Evolutionary conservation across 53 echinoderm and acorn worm genomes (phyloP).

Genomic region (Holothuria scabra): DNA sequence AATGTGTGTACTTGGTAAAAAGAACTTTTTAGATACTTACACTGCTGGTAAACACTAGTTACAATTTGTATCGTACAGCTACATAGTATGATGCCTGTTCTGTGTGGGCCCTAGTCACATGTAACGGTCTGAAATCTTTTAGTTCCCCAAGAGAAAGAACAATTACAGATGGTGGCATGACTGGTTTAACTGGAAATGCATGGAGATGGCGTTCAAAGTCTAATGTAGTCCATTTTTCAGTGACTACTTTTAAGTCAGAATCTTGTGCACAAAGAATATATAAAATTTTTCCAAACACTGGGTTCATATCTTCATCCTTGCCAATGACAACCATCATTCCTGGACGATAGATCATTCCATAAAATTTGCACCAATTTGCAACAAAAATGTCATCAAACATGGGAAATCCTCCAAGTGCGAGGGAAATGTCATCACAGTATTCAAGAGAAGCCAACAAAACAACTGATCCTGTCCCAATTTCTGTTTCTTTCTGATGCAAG

Average conservation of each 20-base stretch:
- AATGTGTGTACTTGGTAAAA: not conserved
- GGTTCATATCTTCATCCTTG: conserved; percentile 48
- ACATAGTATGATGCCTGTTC: conserved; percentile 47
- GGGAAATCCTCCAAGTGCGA: conserved; percentile 6
- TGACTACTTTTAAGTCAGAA: conserved; percentile 29
- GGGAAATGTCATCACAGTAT: conserved; percentile 28
- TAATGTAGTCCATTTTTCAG: conserved; percentile 37
- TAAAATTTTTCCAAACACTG: conserved; percentile 38
- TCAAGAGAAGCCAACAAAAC: conserved; percentile 26
- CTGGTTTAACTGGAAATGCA: conserved; percentile 46
- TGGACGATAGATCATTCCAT: conserved; percentile 47
- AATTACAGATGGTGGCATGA: conserved; percentile 10
- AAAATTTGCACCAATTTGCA: conserved; percentile 48
- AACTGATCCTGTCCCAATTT: conserved; percentile 32
- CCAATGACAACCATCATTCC: conserved; percentile 48
- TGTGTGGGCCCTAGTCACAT: conserved; percentile 54
- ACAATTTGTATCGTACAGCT: conserved; percentile 43
- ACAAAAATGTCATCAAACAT: conserved; percentile 63
- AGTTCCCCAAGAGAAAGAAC: conserved; percentile 26
- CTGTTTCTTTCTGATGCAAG: not conserved
- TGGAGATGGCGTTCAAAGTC: conserved; percentile 43
- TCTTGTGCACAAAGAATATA: conserved; percentile 39
- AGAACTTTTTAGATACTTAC: not conserved
- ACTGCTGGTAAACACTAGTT: no score
- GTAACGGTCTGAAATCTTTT: conserved; percentile 50